Conservation (phyloP, 2,888 invertebrate species). For the Polymixis lichenea region DNA sequence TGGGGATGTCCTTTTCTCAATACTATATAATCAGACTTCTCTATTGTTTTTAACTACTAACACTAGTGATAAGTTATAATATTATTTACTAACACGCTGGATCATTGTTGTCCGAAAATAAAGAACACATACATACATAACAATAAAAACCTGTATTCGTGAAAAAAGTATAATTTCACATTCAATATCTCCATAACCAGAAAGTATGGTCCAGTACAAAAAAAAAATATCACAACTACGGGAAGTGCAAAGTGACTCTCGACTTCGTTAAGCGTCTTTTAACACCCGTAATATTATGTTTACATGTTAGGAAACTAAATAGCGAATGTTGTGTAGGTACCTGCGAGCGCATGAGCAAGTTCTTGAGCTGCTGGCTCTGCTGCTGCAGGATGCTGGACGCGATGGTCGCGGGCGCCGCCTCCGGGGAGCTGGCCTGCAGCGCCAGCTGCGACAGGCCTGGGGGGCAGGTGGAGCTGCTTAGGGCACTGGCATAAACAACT, state of each 20-base stretch:
- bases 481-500: no score
- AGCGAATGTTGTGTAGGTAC: conserved; percentile 68
- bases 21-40: no score
- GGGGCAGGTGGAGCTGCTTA: not conserved
- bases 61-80: no score
- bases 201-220: no score
- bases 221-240: not conserved
- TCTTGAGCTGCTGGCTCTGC: conserved; percentile 88
- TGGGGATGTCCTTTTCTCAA: no score
- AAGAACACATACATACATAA: no score
- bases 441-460: conserved; percentile 75
- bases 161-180: not conserved
- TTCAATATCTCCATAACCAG: not conserved
- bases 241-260: not conserved
- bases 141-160: no score
- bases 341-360: conserved; percentile 86
- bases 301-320: not conserved
- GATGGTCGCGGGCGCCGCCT: conserved; percentile 69
- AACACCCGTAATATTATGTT: not conserved
- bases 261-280: not conserved
- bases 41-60: no score
- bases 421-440: conserved; percentile 74
- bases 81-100: no score
- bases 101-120: no score
- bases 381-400: conserved; percentile 86